These are phyloP conservation scores for Rhipidura dahli DNA, from an alignment of 2,113 vertebrate genomes.

Conservation along the genomic window DNA sequence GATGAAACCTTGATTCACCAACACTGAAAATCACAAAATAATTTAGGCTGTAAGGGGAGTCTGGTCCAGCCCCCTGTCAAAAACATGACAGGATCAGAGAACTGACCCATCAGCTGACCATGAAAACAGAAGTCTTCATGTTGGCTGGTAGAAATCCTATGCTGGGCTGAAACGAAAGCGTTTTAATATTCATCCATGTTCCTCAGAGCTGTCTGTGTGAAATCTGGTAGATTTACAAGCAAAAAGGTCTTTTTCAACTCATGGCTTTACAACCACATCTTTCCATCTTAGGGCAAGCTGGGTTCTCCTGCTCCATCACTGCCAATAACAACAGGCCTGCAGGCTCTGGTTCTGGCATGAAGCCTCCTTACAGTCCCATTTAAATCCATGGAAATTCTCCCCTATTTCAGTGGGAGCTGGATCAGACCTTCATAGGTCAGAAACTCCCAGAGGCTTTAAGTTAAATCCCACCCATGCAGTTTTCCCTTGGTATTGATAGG, in stretches of 20 bases:
- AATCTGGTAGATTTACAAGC: background rate
- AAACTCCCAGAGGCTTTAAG: background rate
- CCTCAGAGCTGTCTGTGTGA: background rate
- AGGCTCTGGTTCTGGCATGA: background rate
- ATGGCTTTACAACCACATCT: background rate
- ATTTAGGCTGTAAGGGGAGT: background rate
- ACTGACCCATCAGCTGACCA: background rate
- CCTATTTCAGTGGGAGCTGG: background rate
- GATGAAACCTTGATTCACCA: background rate
- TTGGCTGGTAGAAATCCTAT: background rate
- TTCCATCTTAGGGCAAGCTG: background rate
- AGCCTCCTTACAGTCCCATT: background rate
- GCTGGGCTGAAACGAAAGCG: background rate
- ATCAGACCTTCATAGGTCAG: background rate
- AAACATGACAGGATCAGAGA: background rate
- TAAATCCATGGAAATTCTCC: background rate
- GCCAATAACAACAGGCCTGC: conserved; percentile 12
- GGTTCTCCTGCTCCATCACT: background rate
- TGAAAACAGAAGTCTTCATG: background rate
- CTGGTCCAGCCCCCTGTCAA: background rate
- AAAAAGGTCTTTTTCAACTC: conserved; percentile 2
- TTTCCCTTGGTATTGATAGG: background rate
- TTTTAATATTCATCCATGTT: background rate
- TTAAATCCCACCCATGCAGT: background rate
- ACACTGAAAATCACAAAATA: background rate